Evolutionary conservation across 2,888 invertebrate genomes (phyloP), one percentile per base, ranked within the genome.

Genomic region (Dione juno): DNA sequence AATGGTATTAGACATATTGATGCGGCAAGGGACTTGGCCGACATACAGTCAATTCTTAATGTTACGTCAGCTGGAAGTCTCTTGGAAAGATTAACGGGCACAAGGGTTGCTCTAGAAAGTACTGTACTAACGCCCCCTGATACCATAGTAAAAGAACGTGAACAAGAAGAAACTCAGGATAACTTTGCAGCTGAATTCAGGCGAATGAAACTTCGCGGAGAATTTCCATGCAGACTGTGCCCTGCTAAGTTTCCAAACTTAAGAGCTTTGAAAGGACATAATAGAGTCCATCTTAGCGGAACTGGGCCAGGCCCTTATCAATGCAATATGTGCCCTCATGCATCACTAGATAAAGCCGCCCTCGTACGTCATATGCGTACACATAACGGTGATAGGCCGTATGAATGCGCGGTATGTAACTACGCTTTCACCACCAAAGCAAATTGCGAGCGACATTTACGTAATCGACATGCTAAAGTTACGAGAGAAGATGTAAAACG

Each of bases 381-480:
- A 0, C 99, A 99, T 89, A 99, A 98, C 82, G 99, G 99, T 0
- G 98, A 99, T 80, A 94, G 98, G 13, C 99, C 99, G 0, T 99
- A 97, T 84, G 98, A 98, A 86, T 99, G 99, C 83, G 96, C 96
- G 0, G 94, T 98, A n/a, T 99, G 99, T 87, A 97, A 97, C 82
- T 98, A 98, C 83, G 98, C 98, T 3, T 99, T 99, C 87, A 99
- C 99, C 37, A 99, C 99, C 0, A 98, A 99, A 91, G 98, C 99
- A 1, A 99, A 99, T 84, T 99, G 99, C 86, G 99, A 99, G 89
- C 94, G 99, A 8, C 99, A 99, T 86, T 94, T 99, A 79, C 94
- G 98, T 76, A 99, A 99, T 86, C 95, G 98, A 35, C 99, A 99
- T 82, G 96, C 96, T 0, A 97, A 97, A 87, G 95, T 95, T 1